These are phyloP conservation scores for Umimayanthus chanpuru DNA, from an alignment of 92 coral and sea anemone species.

Conservation along the genomic window DNA sequence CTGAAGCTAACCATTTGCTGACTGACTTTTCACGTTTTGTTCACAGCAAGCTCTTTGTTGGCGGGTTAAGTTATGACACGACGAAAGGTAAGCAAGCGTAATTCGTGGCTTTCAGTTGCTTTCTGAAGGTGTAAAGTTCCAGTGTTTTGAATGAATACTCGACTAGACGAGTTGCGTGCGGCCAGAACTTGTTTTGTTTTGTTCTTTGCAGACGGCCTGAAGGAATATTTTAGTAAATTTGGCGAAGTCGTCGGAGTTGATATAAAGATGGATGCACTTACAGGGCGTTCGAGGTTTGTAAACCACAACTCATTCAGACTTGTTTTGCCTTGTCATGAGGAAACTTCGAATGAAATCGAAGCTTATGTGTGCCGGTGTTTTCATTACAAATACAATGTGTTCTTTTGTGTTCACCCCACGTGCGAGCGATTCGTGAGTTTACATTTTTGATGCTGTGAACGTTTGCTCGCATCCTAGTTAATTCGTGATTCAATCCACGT, in stretches of 20 bases:
- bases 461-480: background rate
- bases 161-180: conserved; percentile 27
- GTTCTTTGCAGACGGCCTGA: conserved; percentile 71
- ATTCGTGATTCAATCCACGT: conserved; percentile 30
- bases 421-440: conserved; percentile 62
- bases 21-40: conserved; percentile 23
- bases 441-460: conserved; percentile 74
- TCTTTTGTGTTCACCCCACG: conserved; percentile 61
- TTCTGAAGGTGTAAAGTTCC: background rate
- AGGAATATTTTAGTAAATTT: conserved; percentile 80
- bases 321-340: conserved; percentile 43
- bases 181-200: conserved; percentile 18
- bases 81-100: conserved; percentile 78
- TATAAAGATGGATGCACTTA: conserved; percentile 87
- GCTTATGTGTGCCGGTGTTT: conserved; percentile 60
- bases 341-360: conserved; percentile 57
- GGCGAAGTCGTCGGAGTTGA: conserved; percentile 96
- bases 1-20: conserved; percentile 11
- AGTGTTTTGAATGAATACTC: conserved; percentile 6
- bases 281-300: conserved; percentile 91
- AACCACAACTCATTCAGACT: conserved; percentile 26
- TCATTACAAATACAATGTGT: conserved; percentile 62
- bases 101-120: conserved; percentile 31
- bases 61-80: conserved; percentile 98
- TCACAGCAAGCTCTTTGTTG: conserved; percentile 98